Evolutionary conservation across 2,797 vertebrate species (phyloP).

Genomic region (Thamnophis elegans): DNA sequence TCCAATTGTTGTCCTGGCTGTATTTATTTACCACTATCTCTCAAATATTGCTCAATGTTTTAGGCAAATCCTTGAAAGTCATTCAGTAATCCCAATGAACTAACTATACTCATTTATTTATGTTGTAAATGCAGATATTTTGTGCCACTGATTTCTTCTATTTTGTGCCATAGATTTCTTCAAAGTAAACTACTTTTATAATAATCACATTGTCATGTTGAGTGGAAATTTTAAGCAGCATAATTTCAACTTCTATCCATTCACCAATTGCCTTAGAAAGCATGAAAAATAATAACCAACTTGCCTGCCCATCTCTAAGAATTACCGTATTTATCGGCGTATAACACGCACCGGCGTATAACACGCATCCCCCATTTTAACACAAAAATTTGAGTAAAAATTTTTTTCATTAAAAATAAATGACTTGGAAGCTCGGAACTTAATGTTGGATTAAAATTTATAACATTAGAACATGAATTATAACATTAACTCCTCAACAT

Average conservation of each 20-base stretch:
- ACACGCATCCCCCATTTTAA: no score
- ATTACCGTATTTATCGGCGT: no score
- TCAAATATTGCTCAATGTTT: neutral
- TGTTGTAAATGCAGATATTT: neutral
- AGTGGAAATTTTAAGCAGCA: neutral
- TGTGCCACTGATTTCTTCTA: neutral
- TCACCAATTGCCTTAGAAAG: neutral
- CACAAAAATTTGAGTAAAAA: no score
- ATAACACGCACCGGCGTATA: no score
- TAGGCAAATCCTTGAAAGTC: neutral
- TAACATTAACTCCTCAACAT: no score
- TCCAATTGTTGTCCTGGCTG: neutral
- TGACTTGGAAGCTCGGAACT: no score
- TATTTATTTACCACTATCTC: neutral
- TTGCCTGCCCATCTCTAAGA: neutral
- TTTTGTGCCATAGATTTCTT: neutral
- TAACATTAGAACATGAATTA: no score
- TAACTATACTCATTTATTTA: neutral
- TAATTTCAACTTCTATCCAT: neutral
- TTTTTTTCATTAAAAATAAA: no score
- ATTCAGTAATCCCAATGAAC: neutral
- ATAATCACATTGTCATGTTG: neutral
- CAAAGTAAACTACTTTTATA: neutral
- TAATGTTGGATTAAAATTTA: no score
- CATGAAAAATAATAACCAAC: neutral